Evolutionary conservation across 2,797 vertebrate species (phyloP), one percentile per base, ranked within the genome.

Genomic region (Erithacus rubecula): DNA sequence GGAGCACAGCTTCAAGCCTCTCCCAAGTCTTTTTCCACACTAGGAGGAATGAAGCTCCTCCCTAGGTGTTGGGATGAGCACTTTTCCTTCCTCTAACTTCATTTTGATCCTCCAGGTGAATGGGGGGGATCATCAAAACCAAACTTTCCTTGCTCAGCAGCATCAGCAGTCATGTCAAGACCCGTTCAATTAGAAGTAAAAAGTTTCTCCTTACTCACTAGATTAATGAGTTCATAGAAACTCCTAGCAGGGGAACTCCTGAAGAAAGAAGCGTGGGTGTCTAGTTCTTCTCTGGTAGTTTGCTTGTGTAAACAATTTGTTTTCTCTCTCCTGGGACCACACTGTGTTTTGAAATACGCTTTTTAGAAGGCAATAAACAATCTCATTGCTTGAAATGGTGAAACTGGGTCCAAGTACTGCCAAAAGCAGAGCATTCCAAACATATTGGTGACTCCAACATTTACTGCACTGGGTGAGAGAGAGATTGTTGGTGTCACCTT

Each of bases 221-320:
- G 30, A 87, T 69, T 83, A 58, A 41, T 3, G 16, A 80, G 56
- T 80, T 77, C 39, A 67, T 3, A 64, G 71, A 64, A 89, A 69
- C 43, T n/a, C 62, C 24, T 37, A 55, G 51, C 37, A 86, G 55
- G 76, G 82, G 84, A 95, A 88, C 46, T 91, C 62, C 75, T 83
- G 72, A 83, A 46, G 46, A 46, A 87, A 60, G 36, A 89, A 87
- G 44, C 1, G 46, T 87, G 78, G 89, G 90, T 71, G 82, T 94
- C 87, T 41, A 53, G 58, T 15, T 72, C 46, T 77, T 58, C 53
- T 67, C 56, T 89, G 26, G 70, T 93, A 49, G 30, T 51, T 71
- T 72, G 53, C 78, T 83, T 92, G 71, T 83, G 71, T 85, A 95
- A 96, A 94, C 78, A 89, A 36, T 95, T 94, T 92, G 47, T 92